These are phyloP conservation scores for Cydia strobilella DNA, from an alignment of 1,140 invertebrate genomes.

Conservation along the genomic window DNA sequence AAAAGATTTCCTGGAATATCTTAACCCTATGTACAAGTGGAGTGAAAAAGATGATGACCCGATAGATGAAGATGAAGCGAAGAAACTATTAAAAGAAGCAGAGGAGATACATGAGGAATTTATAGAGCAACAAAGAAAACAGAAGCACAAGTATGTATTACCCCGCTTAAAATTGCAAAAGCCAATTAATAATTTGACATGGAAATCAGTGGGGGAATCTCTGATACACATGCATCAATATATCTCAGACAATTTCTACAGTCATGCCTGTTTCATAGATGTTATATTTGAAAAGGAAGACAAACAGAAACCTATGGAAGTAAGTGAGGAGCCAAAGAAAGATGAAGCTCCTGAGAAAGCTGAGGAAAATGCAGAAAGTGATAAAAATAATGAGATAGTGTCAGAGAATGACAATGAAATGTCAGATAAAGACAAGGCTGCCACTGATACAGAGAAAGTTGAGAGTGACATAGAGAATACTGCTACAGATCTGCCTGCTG, in stretches of 20 bases:
- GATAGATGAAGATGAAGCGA: conserved; percentile 81
- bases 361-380: conserved; percentile 53
- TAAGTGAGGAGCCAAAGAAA: conserved; percentile 50
- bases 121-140: conserved; percentile 80
- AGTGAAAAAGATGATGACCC: conserved; percentile 80
- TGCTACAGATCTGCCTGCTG: conserved; percentile 42
- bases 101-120: conserved; percentile 82
- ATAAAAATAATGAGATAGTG: conserved; percentile 58
- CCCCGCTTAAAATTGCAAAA: conserved; percentile 82
- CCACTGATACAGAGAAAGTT: conserved; percentile 68
- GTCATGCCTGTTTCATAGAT: conserved; percentile 72
- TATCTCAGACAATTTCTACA: conserved; percentile 81
- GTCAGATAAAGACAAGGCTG: conserved; percentile 67
- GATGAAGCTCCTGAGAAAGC: conserved; percentile 49
- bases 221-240: conserved; percentile 85
- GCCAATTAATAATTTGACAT: conserved; percentile 82
- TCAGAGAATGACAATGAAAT: conserved; percentile 71
- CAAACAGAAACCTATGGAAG: conserved; percentile 54
- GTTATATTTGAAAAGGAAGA: conserved; percentile 58
- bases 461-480: conserved; percentile 66
- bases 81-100: conserved; percentile 84
- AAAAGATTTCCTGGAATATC: conserved; percentile 83
- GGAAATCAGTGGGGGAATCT: conserved; percentile 85
- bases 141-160: conserved; percentile 79
- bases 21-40: conserved; percentile 84